Evolutionary conservation across 2,888 invertebrate genomes (phyloP).

Genomic region (Sisyra terminalis): DNA sequence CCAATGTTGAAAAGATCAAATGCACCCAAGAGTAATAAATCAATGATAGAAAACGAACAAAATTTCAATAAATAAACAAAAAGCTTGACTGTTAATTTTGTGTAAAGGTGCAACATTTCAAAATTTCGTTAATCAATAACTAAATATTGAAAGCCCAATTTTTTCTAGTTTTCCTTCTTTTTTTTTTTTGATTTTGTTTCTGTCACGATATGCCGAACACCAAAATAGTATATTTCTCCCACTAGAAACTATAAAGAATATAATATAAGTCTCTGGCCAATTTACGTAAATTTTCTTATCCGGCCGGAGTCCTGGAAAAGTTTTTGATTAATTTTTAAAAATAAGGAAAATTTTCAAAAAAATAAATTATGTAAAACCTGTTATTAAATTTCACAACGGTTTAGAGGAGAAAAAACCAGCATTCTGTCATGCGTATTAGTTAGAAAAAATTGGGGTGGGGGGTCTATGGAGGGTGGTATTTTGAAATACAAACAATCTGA

Average conservation of each 20-base stretch:
- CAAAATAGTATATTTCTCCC: conserved; percentile 2
- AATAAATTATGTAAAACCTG: too few species aligned
- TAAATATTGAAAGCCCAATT: neutral
- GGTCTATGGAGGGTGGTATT: neutral
- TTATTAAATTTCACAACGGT: too few species aligned
- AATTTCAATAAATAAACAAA: conserved; percentile 1
- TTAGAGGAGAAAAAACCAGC: too few species aligned
- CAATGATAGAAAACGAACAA: neutral
- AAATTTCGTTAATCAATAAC: neutral
- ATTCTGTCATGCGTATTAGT: neutral
- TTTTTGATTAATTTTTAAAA: too few species aligned
- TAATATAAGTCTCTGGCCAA: neutral
- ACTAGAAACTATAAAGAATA: conserved; percentile 1
- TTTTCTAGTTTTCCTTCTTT: neutral
- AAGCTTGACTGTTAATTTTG: neutral
- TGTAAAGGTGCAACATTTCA: neutral
- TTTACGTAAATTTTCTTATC: neutral
- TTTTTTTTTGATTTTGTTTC: neutral
- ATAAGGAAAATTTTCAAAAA: too few species aligned
- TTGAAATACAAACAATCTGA: neutral
- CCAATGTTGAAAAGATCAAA: conserved; percentile 3
- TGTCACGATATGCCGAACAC: conserved; percentile 4
- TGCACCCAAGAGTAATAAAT: conserved; percentile 5
- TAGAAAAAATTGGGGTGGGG: neutral
- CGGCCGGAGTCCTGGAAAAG: too few species aligned